A percentile compares a stretch with the other conserved stretches of the same genome.
Conservation (phyloP, 2,113 vertebrate species). For the Tetrax tetrax region DNA sequence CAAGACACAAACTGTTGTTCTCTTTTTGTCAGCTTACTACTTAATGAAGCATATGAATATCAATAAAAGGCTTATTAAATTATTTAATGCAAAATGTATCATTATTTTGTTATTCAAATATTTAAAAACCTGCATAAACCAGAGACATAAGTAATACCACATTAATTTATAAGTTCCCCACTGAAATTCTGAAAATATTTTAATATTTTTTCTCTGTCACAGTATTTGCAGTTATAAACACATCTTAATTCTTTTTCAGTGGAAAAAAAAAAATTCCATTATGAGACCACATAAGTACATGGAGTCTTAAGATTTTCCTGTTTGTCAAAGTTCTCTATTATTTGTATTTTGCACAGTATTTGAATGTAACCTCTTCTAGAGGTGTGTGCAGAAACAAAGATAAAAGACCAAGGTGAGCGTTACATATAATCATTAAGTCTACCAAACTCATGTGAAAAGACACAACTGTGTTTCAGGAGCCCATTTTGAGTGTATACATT, state of each 20-base stretch:
- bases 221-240: constrained; percentile 30
- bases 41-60: constrained; percentile 74
- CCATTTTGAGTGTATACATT: not conserved
- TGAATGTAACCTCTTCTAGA: not conserved
- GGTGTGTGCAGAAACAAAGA: not conserved
- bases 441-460: not conserved
- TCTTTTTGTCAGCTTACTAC: constrained; percentile 73
- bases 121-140: constrained; percentile 54
- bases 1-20: constrained; percentile 66
- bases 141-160: constrained; percentile 64
- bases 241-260: not conserved
- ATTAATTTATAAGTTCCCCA: constrained; percentile 54
- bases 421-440: not conserved
- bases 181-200: constrained; percentile 64
- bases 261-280: not conserved
- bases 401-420: not conserved
- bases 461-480: not conserved
- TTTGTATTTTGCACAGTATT: not conserved
- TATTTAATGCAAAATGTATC: constrained; percentile 65
- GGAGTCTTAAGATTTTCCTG: not conserved
- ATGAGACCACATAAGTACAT: not conserved
- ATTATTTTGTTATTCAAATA: constrained; percentile 76
- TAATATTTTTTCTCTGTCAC: constrained; percentile 37
- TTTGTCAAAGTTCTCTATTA: not conserved
- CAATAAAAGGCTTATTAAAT: constrained; percentile 72